Evolutionary conservation across 2,888 invertebrate genomes (phyloP), one percentile per base, ranked within the genome.

Genomic region (Tetheella fluctuosa): DNA sequence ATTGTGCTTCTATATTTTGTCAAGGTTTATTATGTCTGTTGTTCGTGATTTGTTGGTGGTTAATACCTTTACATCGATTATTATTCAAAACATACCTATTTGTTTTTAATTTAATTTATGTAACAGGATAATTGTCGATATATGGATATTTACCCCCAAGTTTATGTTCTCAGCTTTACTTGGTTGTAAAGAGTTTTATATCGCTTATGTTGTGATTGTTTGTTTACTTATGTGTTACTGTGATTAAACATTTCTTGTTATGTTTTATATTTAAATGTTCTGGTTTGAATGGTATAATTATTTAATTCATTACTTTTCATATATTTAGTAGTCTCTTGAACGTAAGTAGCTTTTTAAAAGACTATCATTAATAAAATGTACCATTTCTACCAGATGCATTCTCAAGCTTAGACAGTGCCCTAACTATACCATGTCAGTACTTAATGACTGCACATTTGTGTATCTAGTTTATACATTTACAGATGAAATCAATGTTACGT

Each of bases 401-500:
- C 5, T 4, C 2, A 37, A 15, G 4, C 48, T 20, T 30, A 34
- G 3, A 48, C 48, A 48, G 10, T 34, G 13, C 20, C n/a, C 48
- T 20, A 20, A 39, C n/a, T 39, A 39, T 39, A 48, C 17, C 20
- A 10, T 48, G 48, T 48, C 3, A 48, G 48, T 48, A 37, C 20
- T 34, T 58, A 59, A 25, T 58, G 2, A 20, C 39, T 56, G 58
- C 58, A 63, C 60, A 25, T 25, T 10, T 48, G 48, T 48, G 20
- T 48, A 58, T 60, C 63, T 61, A 63, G 63, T 76, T 77, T 80
- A 69, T 77, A 81, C 66, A 62, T 71, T 76, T 67, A 71, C 69
- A 73, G 74, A 70, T 64, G 67, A 68, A 73, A 67, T 76, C 66
- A 79, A 82, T 84, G 81, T 86, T 86, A 83, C 70, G 76, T 77